Percentiles rank a stretch among this genome's conserved stretches.
These are phyloP conservation scores for Antennarius maculatus DNA, from an alignment of 2,797 vertebrate species.

Conservation along the genomic window DNA sequence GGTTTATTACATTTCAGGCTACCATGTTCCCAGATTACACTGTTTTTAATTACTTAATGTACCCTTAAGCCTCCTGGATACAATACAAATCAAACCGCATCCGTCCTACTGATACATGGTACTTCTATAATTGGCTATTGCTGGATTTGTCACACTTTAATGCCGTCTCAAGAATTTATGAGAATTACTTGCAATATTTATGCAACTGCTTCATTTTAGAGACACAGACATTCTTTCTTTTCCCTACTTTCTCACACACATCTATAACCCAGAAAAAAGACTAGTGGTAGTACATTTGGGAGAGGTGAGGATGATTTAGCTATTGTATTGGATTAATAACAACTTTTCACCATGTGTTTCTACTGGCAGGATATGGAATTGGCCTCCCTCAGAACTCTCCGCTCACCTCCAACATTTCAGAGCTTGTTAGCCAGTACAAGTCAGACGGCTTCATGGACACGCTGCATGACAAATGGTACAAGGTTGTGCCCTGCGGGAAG, in stretches of 20 bases:
- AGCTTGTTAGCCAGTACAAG: slow-evolving; percentile 97
- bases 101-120: slow-evolving; percentile 33
- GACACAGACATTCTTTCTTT: slow-evolving; percentile 1
- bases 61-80: slow-evolving; percentile 60
- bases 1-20: slow-evolving; percentile 65
- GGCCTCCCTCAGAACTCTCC: slow-evolving; percentile 96
- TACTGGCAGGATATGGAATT: slow-evolving; percentile 91
- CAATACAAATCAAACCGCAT: slow-evolving; percentile 56
- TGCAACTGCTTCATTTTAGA: slow-evolving; percentile 19
- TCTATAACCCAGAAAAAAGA: neutral
- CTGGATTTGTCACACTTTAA: slow-evolving; percentile 38
- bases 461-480: slow-evolving; percentile 99
- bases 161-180: slow-evolving; percentile 14
- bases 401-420: slow-evolving; percentile 95
- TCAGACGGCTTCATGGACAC: slow-evolving; percentile 98
- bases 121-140: slow-evolving; percentile 57
- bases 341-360: slow-evolving; percentile 12
- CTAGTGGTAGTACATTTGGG: slow-evolving; percentile 3
- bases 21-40: slow-evolving; percentile 49
- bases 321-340: slow-evolving; percentile 16
- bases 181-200: slow-evolving; percentile 19
- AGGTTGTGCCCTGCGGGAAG: slow-evolving; percentile 96
- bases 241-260: too few species aligned
- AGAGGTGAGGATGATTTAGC: slow-evolving; percentile 13
- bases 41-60: slow-evolving; percentile 74